These are phyloP conservation scores for Sinocyclocheilus rhinocerous DNA, from an alignment of 2,113 vertebrate genomes.

Conservation along the genomic window DNA sequence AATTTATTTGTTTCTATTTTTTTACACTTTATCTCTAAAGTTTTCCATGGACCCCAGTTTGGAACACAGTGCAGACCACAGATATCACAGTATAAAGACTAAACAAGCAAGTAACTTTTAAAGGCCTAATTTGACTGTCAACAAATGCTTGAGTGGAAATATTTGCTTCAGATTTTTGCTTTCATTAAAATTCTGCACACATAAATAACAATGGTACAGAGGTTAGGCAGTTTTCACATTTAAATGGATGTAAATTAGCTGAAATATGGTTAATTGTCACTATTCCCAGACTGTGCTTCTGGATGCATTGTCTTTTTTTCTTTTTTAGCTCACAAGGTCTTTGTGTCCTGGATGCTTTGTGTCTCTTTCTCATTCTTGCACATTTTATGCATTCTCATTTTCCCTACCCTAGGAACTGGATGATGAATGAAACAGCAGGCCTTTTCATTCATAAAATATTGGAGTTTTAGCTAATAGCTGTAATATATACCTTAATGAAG, in stretches of 20 bases:
- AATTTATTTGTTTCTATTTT: too few species aligned
- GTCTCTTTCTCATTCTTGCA: not conserved
- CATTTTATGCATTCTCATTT: not conserved
- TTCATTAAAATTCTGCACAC: constrained; percentile 4
- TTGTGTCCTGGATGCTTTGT: not conserved
- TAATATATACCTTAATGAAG: constrained; percentile 8
- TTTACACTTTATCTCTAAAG: too few species aligned
- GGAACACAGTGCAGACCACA: not conserved
- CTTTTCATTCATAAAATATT: not conserved
- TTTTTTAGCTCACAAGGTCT: constrained; percentile 16
- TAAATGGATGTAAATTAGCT: constrained; percentile 1
- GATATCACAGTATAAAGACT: not conserved
- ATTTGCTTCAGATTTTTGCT: not conserved
- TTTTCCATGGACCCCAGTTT: too few species aligned
- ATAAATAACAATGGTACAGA: not conserved
- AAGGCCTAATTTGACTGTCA: constrained; percentile 6
- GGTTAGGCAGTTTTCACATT: constrained; percentile 8
- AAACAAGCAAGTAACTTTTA: not conserved
- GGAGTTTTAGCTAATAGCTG: not conserved
- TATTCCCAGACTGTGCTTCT: not conserved
- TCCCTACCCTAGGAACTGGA: not conserved
- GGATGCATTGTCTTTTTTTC: constrained; percentile 1
- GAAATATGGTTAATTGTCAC: constrained; percentile 9
- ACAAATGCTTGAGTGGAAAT: not conserved
- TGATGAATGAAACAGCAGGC: not conserved